Evolutionary conservation across 2,113 vertebrate species (phyloP), one percentile per base, ranked within the genome.

Genomic region (Candoia aspera): DNA sequence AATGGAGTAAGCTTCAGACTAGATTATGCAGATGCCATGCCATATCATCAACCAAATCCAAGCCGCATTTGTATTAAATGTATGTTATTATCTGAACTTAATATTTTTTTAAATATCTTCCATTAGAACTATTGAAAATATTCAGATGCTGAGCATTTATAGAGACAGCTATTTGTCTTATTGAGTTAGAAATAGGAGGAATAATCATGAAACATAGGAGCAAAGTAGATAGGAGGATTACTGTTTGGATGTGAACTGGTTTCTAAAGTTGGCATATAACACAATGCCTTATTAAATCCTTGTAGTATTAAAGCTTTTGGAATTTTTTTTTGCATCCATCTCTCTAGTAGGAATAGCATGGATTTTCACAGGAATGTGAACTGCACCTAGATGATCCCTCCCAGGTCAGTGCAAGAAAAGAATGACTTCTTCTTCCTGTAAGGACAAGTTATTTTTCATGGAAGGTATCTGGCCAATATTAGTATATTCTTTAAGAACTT

Each of bases 1-100:
- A 90, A 87, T 62, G 1, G 4, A 90, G 58, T 53, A n/a, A 73
- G 21, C 84, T 94, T 91, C 24, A 86, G n/a, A 53, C 84, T 68
- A 62, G 26, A 19, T 23, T 68, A 53, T 24, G 60, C 59, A 64
- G 46, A 37, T 68, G 60, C 21, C 37, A 84, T 54, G 23, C 11
- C 19, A 83, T 64, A 54, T 49, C 17, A 87, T 46, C 19, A 23
- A 23, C 46, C 19, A 11, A 55, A 26, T 84, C 57, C 42, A 60
- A 85, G 59, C 90, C 4, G 3, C 58, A 24, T n/a, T 86, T 79
- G 62, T 55, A 29, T 87, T n/a, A 46, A 79, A 79, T 46, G 15
- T 79, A 49, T 49, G 33, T 55, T 91, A 12, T 13, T 33, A 88
- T 59, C 33, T 12, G 55, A 58, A 21, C 24, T 58, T 26, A 26